Conservation (phyloP, 2,888 invertebrate species). For the Parnassius mnemosyne region DNA sequence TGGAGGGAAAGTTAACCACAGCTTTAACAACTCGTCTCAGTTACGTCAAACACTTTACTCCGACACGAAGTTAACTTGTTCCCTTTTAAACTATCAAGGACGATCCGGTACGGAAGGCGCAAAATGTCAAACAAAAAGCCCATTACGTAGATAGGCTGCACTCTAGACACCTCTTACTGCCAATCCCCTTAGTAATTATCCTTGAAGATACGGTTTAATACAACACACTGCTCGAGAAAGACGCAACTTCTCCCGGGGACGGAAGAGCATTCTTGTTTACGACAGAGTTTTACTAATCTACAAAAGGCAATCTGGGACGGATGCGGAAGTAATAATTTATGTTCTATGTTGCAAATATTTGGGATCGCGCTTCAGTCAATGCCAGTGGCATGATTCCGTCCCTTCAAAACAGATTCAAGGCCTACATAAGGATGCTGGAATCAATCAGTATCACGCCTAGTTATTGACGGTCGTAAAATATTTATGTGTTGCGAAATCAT, state of each 20-base stretch:
- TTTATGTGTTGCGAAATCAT: not conserved
- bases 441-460: not conserved
- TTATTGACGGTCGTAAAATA: not conserved
- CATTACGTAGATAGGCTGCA: slow-evolving; percentile 27
- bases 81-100: slow-evolving; percentile 24
- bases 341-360: slow-evolving; percentile 20
- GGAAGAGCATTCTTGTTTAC: slow-evolving; percentile 26
- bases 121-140: slow-evolving; percentile 27
- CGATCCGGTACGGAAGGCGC: slow-evolving; percentile 19
- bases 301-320: slow-evolving; percentile 17
- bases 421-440: not conserved
- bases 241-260: not conserved
- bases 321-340: slow-evolving; percentile 16
- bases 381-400: slow-evolving; percentile 1
- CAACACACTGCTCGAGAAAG: slow-evolving; percentile 17
- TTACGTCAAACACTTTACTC: slow-evolving; percentile 19
- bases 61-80: slow-evolving; percentile 24
- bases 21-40: not conserved
- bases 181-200: slow-evolving; percentile 31
- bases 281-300: slow-evolving; percentile 14
- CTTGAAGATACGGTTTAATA: slow-evolving; percentile 33
- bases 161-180: slow-evolving; percentile 22
- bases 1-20: slow-evolving; percentile 15
- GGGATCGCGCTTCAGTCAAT: slow-evolving; percentile 10
- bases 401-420: slow-evolving; percentile 7